These are phyloP conservation scores for Molorchus minor DNA, from an alignment of 2,888 invertebrate species.

Conservation along the genomic window DNA sequence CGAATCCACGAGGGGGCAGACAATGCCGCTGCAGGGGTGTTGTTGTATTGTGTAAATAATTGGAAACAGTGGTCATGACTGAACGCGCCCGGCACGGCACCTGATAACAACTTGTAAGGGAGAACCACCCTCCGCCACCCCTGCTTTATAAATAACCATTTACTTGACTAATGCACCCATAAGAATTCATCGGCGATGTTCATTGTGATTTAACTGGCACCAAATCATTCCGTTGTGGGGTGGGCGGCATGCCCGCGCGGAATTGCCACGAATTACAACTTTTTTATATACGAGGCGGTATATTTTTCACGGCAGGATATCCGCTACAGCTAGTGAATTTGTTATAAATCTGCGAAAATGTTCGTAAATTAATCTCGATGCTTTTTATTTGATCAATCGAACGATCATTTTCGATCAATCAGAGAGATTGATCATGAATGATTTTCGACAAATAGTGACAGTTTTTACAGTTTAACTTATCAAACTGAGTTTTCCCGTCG, in stretches of 20 bases:
- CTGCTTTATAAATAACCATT: conserved; percentile 55
- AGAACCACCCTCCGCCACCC: conserved; percentile 31
- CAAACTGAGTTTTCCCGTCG: too few species aligned
- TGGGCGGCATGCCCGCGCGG: conserved; percentile 26
- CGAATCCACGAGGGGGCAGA: too few species aligned
- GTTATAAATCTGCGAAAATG: too few species aligned
- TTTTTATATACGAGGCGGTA: too few species aligned
- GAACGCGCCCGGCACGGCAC: conserved; percentile 50
- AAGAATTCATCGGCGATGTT: conserved; percentile 52
- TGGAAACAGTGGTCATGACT: conserved; percentile 59
- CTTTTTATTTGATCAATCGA: too few species aligned
- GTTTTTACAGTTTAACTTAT: too few species aligned
- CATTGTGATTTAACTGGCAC: conserved; percentile 51
- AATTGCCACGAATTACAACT: conserved; percentile 1
- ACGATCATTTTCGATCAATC: too few species aligned
- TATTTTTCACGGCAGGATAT: too few species aligned
- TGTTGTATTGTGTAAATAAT: conserved; percentile 58
- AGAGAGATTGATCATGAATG: too few species aligned
- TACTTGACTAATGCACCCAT: conserved; percentile 57
- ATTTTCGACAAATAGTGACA: too few species aligned
- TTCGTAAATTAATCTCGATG: too few species aligned
- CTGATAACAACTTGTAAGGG: conserved; percentile 54
- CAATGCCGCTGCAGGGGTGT: conserved; percentile 50
- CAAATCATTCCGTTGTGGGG: conserved; percentile 38
- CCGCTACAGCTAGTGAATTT: too few species aligned